These are phyloP conservation scores for Tokudaia muenninki DNA, from an alignment of 2,797 vertebrate genomes.

Conservation along the genomic window DNA sequence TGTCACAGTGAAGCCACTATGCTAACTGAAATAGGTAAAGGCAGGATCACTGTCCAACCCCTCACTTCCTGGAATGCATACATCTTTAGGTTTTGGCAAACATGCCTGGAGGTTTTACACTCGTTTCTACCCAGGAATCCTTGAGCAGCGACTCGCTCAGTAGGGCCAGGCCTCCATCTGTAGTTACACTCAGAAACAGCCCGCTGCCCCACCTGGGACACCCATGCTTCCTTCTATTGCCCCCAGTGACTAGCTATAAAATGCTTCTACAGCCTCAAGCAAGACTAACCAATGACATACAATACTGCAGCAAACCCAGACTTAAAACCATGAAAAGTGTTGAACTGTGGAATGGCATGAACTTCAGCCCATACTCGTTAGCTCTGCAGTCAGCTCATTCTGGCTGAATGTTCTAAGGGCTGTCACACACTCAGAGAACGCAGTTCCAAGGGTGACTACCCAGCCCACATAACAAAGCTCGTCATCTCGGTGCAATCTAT, in stretches of 20 bases:
- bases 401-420: background rate
- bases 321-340: background rate
- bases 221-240: background rate
- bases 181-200: background rate
- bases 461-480: background rate
- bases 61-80: background rate
- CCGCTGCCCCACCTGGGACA: background rate
- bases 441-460: background rate
- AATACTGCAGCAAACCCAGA: background rate
- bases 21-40: background rate
- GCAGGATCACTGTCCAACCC: background rate
- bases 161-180: background rate
- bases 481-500: background rate
- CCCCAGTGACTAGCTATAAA: background rate
- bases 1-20: background rate
- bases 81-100: background rate
- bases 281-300: slow-evolving; percentile 36
- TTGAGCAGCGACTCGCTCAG: background rate
- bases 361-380: background rate
- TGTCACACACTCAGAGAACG: background rate
- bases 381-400: background rate
- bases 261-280: background rate
- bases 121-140: background rate
- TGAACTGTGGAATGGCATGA: background rate
- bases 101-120: background rate